Evolutionary conservation across 37 sponge, comb jelly and placozoan species (phyloP), one percentile per base, ranked within the genome.

Genomic region (Axinella damicornis): DNA sequence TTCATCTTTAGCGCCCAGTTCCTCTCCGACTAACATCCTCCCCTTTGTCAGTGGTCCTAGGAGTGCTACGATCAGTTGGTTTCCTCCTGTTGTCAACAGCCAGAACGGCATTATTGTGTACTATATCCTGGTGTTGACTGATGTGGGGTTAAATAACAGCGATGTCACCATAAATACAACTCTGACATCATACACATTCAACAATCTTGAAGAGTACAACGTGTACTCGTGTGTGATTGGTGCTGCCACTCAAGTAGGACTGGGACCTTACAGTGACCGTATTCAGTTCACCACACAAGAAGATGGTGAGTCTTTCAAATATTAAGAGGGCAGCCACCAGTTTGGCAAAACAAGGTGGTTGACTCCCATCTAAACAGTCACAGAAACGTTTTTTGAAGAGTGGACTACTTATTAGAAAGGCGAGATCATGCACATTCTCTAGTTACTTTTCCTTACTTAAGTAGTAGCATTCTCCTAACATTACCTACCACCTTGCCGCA

Each of bases 21-120:
- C 68, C 28, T 34, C 68, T 33, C 68, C 68, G 28, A 32, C 33
- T 27, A 31, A 24, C 28, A 34, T 67, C 33, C 20, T 34, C 32
- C 14, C 33, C 19, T 30, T 33, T 28, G 68, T 67, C 31, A 24
- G 9, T 19, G 27, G 33, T 67, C 5, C 68, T 32, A 67, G 34
- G 20, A 18, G 9, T 67, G 46, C 46, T 9, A 46, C 46, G 6
- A 9, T 46, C 46, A 46, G 64, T 21, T 77, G 78, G 78, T 46
- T 40, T 22, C 78, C 78, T 63, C 21, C 78, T 6, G 35, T 20
- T 38, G 40, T 33, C 16, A 38, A 77, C 25, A 25, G 61, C 2
- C 61, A 65, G 65, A 77, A 77, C 33, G 78, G 78, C 37, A 37
- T 77, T 38, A 61, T 77, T 35, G 15, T n/a, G 22, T 64, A 46